Evolutionary conservation across 2,797 vertebrate genomes (phyloP), one percentile per base, ranked within the genome.

Genomic region (Valencia hispanica): DNA sequence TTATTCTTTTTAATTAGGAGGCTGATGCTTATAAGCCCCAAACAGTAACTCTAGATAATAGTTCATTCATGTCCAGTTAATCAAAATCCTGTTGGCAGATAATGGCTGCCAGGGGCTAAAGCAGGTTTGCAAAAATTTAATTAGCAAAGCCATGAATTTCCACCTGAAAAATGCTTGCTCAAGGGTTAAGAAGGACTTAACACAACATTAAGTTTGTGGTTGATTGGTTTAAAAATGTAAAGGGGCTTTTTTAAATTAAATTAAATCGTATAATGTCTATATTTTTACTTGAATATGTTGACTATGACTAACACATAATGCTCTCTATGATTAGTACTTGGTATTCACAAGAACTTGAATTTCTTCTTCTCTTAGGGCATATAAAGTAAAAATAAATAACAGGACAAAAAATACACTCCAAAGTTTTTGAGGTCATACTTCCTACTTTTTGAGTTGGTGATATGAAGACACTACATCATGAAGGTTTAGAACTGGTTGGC

Each of bases 71-170:
- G 91, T 91, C 89, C 92, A 91, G 94, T 95, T 96, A 94, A 95
- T 95, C 94, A 95, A 93, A 94, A 94, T 94, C 92, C 89, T 94
- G 88, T 92, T 94, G 92, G 90, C 93, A 94, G 93, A 95, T 94
- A 94, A 93, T 92, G 90, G 91, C 92, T 93, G 93, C 92, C 87
- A 84, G 83, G 89, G 91, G 91, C 92, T 93, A 91, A 90, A 93
- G 90, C 93, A 93, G 94, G 92, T 94, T 94, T 91, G 91, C 89
- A 91, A 94, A 93, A 94, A 94, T 94, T 91, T 94, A 96, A 96
- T 95, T 94, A 95, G 93, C 86, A 88, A 93, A 94, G 91, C 90
- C 88, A 93, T 95, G 94, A 94, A 95, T 96, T 91, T 94, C 91
- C 71, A 71, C 80, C 85, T 82, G 82, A 81, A 85, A 68, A 73